Evolutionary conservation across 2,797 vertebrate species (phyloP).

Genomic region (Dallia pectoralis): DNA sequence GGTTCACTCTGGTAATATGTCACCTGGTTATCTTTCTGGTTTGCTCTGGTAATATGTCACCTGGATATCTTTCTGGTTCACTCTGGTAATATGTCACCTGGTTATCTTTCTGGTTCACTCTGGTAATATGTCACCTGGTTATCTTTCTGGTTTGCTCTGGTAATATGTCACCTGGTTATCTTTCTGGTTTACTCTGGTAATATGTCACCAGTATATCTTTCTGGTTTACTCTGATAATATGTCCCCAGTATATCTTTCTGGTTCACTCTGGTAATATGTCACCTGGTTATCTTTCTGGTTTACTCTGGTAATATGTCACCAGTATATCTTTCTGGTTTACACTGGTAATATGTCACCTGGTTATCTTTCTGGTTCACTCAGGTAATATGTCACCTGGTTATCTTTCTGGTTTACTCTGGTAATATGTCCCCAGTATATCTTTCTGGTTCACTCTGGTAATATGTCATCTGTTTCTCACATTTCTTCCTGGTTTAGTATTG

Average conservation of each 20-base stretch:
- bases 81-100: constrained; percentile 83
- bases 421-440: no score
- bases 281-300: no score
- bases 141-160: no score
- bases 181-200: constrained; percentile 74
- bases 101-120: not conserved
- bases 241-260: no score
- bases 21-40: no score
- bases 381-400: no score
- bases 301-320: no score
- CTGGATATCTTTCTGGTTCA: constrained; percentile 90
- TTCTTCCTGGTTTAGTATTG: constrained; percentile 77
- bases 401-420: no score
- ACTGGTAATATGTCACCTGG: not conserved
- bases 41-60: constrained; percentile 72
- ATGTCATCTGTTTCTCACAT: not conserved
- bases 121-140: constrained; percentile 74
- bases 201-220: not conserved
- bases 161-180: no score
- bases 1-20: no score
- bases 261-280: constrained; percentile 88
- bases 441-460: no score
- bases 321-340: not conserved
- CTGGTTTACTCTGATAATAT: constrained; percentile 73
- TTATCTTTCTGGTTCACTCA: constrained; percentile 54